Evolutionary conservation across 2,113 vertebrate genomes (phyloP).

Genomic region (Nymphicus hollandicus): DNA sequence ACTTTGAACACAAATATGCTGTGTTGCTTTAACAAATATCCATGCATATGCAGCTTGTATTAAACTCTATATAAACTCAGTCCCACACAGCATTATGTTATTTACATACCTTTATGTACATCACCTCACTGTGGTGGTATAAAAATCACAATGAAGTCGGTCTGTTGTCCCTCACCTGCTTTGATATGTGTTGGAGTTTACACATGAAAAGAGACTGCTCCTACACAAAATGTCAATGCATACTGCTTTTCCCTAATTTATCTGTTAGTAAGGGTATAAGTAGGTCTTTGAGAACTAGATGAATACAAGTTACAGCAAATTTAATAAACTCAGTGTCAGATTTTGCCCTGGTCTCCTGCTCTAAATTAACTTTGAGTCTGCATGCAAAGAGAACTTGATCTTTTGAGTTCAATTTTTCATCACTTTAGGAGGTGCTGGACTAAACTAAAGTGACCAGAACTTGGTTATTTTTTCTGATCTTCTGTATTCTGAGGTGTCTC

Average conservation of each 20-base stretch:
- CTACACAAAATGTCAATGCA: background rate
- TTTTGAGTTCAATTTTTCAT: background rate
- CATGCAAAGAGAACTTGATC: background rate
- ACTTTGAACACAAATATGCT: background rate
- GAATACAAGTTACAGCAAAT: background rate
- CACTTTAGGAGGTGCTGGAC: background rate
- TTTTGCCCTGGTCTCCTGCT: background rate
- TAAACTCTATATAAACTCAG: background rate
- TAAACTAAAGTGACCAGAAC: background rate
- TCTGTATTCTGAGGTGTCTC: background rate
- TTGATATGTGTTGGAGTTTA: background rate
- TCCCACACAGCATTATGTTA: background rate
- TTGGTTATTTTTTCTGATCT: background rate
- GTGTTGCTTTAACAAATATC: background rate
- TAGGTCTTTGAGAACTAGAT: background rate
- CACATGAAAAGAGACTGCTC: background rate
- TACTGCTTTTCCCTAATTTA: background rate
- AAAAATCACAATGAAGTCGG: conserved; percentile 1
- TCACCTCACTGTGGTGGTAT: background rate
- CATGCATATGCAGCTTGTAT: background rate
- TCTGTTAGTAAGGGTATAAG: background rate
- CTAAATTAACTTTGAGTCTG: background rate
- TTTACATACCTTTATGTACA: background rate
- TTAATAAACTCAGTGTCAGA: background rate
- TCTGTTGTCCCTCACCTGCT: background rate